Base-by-base conservation (phyloP, 2,888 invertebrate genomes). In the Esperia sulphurella region DNA sequence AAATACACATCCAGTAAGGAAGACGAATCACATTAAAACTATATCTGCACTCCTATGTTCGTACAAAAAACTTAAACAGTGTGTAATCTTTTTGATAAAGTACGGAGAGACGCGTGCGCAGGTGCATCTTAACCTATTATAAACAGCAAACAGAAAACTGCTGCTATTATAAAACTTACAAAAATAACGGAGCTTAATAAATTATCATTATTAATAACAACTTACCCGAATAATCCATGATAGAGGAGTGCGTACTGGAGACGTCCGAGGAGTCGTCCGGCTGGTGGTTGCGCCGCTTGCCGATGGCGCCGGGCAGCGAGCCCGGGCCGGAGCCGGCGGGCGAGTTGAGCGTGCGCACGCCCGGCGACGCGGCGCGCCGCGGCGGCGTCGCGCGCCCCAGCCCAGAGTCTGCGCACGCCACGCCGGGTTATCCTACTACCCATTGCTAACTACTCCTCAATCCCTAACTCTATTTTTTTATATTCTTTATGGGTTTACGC, bases 231-330 rank as follows among this genome's bases (percentile, higher is more conserved):
- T 95, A 95, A 81, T 95, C 95, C 94, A 95, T 94, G 92, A 95
- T 95, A 71, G 95, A 96, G 84, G 94, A 95, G 68, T 94, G 93
- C 55, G 95, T 94, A 68, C 95, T 95, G 72, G 95, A 95, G 70
- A 95, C 95, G 89, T 96, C 96, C 82, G 96, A 96, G 71, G 94
- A 93, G 91, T 96, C 96, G 86, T 96, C 96, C 71, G 94, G 92
- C 63, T 92, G 91, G 65, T 83, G 79, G 70, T 83, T 79, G 69
- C 74, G 94, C 87, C 80, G 95, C 92, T 77, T 96, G 69, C 97
- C 96, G 66, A 96, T 95, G 61, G 95, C 96, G 62, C 96, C 96
- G 68, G 96, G 94, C 75, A 96, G 87, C 93, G 95, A 72, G 93
- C 94, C 92, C 93, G 94, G 78, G 92, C 92, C 71, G 93, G 95